Percentiles rank a stretch among this genome's conserved stretches.
Conservation (phyloP, 1,140 invertebrate species). For the Globodera rostochiensis region DNA sequence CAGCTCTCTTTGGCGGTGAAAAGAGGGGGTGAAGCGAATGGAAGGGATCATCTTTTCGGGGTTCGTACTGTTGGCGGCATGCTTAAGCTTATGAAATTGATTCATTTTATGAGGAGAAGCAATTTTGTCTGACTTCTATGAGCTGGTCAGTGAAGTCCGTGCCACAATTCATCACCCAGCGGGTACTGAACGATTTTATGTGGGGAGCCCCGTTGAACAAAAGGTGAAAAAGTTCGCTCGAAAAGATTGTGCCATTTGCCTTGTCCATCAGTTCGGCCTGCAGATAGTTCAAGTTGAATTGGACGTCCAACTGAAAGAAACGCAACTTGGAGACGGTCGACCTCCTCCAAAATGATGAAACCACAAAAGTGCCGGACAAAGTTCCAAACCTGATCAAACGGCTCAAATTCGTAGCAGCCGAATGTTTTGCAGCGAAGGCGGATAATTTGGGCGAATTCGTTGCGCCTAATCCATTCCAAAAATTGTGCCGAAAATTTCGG, state of each 20-base stretch:
- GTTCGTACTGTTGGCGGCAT: neutral
- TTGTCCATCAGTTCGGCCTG: neutral
- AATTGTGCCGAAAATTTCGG: neutral
- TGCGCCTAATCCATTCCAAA: neutral
- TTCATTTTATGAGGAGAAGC: neutral
- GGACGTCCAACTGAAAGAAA: conserved; percentile 4
- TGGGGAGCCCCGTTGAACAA: neutral
- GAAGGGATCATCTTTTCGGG: conserved; percentile 2
- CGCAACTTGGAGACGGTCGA: no score
- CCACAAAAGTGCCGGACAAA: neutral
- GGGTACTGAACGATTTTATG: neutral
- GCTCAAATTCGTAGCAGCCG: conserved; percentile 7
- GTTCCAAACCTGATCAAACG: neutral
- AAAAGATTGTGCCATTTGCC: conserved; percentile 3
- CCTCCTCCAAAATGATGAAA: neutral
- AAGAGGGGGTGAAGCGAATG: conserved; percentile 3
- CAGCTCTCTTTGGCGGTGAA: conserved; percentile 10
- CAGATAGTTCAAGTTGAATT: conserved; percentile 6
- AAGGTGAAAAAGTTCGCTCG: neutral
- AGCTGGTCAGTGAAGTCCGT: conserved; percentile 1
- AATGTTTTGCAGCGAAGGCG: neutral
- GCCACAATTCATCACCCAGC: conserved; percentile 11
- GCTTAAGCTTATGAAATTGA: neutral
- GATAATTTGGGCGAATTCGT: conserved; percentile 5
- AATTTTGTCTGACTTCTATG: neutral